Base-by-base conservation (phyloP, 2,113 vertebrate species). In the Epinephelus moara region DNA sequence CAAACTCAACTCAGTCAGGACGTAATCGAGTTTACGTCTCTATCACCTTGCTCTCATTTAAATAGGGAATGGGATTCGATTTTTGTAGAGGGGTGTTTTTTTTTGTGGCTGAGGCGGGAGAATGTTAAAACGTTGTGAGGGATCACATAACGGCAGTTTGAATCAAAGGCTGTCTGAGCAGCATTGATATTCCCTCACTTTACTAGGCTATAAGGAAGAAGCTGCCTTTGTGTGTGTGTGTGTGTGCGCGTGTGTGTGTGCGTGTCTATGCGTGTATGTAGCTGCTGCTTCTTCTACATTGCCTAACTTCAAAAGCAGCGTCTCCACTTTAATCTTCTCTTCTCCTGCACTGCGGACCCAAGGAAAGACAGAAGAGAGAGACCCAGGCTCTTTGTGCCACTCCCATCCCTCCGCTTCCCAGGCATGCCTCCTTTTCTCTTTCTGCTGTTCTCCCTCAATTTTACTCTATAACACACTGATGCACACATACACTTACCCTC, bases 251-350 rank as follows among this genome's bases (percentile, higher is more conserved):
- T 79, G 68, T 77, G 19, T 69, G 56, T 42, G 70, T 18, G 80
- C 12, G 66, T 67, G 27, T 80, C 57, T 74, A 63, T 30, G 75
- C 52, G n/a, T 60, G 74, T 62, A 49, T 78, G 75, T 56, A 73
- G 68, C 69, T 63, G 85, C 70, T 52, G 61, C 87, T 71, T 88
- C 84, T 85, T 82, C 78, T 81, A 78, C 80, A 87, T 70, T 70
- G 83, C 85, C 87, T 66, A 93, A 94, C 94, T 94, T 95, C 93
- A 95, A 94, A 95, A 90, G 86, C 85, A 59, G 75, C 10, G 68
- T 59, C 68, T 93, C 72, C 77, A 84, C 90, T 94, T 94, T 95
- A 93, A 93, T 95, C 92, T 94, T 90, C 85, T 84, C 82, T 84
- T 91, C 81, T 91, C 82, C 92, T 90, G 84, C 89, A 90, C 86